These are phyloP conservation scores for Drosophila neutralis DNA, from an alignment of 2,888 invertebrate genomes.

Conservation along the genomic window DNA sequence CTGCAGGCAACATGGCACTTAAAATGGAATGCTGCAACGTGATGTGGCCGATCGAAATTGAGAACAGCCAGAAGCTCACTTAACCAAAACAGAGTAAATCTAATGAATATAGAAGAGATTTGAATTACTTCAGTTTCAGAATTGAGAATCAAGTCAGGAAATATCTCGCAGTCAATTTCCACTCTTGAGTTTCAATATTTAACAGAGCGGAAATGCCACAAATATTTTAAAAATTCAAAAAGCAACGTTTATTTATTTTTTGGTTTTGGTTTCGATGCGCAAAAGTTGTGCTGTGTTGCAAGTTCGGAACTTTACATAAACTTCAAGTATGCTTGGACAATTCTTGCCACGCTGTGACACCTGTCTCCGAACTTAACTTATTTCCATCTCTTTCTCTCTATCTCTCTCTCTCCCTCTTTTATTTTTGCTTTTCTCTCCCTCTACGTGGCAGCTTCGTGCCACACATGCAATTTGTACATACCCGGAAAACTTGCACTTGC, in stretches of 20 bases:
- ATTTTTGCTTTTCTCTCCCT: neutral
- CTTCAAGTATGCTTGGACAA: slow-evolving; percentile 8
- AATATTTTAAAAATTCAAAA: neutral
- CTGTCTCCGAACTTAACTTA: slow-evolving; percentile 30
- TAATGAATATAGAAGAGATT: neutral
- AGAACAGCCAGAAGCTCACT: neutral
- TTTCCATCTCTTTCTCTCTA: neutral
- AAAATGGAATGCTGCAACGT: slow-evolving; percentile 47
- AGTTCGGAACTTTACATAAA: slow-evolving; percentile 3
- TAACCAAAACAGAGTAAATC: neutral
- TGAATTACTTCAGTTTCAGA: neutral
- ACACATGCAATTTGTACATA: slow-evolving; percentile 24
- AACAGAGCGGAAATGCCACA: neutral
- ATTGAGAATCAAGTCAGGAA: neutral
- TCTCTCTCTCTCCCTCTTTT: neutral
- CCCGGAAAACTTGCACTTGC: slow-evolving; percentile 17
- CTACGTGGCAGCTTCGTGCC: neutral
- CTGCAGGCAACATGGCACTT: neutral
- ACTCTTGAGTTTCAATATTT: neutral
- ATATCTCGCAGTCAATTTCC: neutral
- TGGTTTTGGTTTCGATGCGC: neutral
- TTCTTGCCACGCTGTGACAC: slow-evolving; percentile 25
- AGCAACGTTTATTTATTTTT: neutral
- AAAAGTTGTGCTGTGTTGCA: slow-evolving; percentile 29
- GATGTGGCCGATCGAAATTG: slow-evolving; percentile 46